These are phyloP conservation scores for Pachyuromys duprasi DNA, from an alignment of 2,797 vertebrate genomes.

Conservation along the genomic window DNA sequence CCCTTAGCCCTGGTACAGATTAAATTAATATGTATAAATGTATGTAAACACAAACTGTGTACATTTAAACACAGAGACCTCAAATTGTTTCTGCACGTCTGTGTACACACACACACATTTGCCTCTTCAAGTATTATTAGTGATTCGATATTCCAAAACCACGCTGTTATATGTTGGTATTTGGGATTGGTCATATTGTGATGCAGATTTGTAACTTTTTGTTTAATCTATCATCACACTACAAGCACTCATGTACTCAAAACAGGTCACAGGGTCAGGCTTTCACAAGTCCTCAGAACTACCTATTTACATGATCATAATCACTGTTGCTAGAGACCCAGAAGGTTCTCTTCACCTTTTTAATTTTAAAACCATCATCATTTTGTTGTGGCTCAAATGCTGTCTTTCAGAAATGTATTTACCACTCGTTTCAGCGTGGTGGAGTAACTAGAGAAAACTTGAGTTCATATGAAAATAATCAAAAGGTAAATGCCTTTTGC, in stretches of 20 bases:
- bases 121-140: background rate
- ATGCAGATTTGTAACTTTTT: background rate
- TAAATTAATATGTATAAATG: background rate
- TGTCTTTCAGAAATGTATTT: background rate
- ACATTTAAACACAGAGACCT: no score
- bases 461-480: background rate
- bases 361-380: background rate
- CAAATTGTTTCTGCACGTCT: background rate
- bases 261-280: background rate
- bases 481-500: background rate
- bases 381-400: background rate
- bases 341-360: background rate
- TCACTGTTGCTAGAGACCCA: background rate
- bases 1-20: background rate
- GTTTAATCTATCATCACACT: background rate
- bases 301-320: background rate
- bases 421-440: background rate
- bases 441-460: background rate
- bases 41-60: background rate
- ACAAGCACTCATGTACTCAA: background rate
- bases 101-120: background rate
- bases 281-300: background rate
- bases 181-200: background rate
- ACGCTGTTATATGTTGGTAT: background rate
- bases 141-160: background rate